Conservation (phyloP, 2,113 vertebrate genomes). For the Pardalotus punctatus region DNA sequence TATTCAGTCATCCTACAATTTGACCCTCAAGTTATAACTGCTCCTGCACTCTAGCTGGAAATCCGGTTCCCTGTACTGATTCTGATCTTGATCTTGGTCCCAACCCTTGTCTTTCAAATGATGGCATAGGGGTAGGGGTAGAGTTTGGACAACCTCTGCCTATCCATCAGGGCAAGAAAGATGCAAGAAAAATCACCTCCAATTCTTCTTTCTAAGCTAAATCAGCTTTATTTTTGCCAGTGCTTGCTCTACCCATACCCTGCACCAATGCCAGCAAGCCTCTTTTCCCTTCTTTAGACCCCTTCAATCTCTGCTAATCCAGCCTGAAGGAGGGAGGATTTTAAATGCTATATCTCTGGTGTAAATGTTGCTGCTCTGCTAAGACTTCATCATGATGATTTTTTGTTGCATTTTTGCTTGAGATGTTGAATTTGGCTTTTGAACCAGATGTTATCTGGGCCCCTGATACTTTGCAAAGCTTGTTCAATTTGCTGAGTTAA, state of each 20-base stretch:
- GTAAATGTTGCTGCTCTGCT: not conserved
- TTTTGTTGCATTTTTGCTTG: not conserved
- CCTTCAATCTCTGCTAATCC: not conserved
- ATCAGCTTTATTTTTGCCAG: not conserved
- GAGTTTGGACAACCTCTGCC: not conserved
- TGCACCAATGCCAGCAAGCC: not conserved
- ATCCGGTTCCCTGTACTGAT: not conserved
- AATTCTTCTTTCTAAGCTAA: not conserved
- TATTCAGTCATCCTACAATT: not conserved
- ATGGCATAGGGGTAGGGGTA: not conserved
- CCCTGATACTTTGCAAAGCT: not conserved
- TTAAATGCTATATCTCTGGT: not conserved
- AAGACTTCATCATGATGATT: not conserved
- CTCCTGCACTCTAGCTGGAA: not conserved
- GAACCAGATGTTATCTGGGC: not conserved
- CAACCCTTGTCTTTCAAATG: not conserved
- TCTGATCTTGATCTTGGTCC: not conserved
- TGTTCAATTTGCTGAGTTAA: conserved; percentile 16
- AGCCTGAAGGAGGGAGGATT: not conserved
- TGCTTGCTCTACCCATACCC: not conserved
- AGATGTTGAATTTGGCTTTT: conserved; percentile 6
- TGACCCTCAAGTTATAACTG: not conserved
- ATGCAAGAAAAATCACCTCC: not conserved
- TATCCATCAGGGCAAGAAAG: not conserved
- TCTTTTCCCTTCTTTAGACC: not conserved